These are phyloP conservation scores for Drosophila dunni DNA, from an alignment of 1,140 invertebrate genomes.

Conservation along the genomic window DNA sequence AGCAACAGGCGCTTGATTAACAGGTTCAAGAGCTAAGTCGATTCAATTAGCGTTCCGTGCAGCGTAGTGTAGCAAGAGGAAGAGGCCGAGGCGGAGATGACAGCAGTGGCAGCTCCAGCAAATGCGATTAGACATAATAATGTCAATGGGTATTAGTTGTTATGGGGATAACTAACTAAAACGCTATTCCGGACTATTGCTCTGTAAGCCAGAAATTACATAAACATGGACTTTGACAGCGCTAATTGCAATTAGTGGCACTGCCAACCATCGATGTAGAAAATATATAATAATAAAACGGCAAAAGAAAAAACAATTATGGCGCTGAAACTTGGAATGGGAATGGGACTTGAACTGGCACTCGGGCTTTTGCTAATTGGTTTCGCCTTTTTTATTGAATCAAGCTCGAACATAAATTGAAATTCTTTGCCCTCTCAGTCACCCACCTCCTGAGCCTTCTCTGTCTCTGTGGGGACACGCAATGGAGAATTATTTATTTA, in stretches of 20 bases:
- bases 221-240: conserved; percentile 67
- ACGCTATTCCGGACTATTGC: not conserved
- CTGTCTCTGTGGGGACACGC: conserved; percentile 9
- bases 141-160: conserved; percentile 58
- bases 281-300: conserved; percentile 15
- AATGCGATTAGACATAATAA: conserved; percentile 72
- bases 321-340: conserved; percentile 32
- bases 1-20: conserved; percentile 52
- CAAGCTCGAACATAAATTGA: conserved; percentile 54
- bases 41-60: conserved; percentile 57
- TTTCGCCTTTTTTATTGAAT: conserved; percentile 73
- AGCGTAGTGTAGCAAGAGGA: conserved; percentile 23
- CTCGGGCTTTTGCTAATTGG: conserved; percentile 62
- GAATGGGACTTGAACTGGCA: conserved; percentile 28
- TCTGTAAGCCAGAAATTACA: conserved; percentile 45
- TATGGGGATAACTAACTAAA: conserved; percentile 44
- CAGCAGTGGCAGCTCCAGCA: conserved; percentile 33
- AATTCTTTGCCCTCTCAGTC: conserved; percentile 36
- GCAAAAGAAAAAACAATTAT: conserved; percentile 68
- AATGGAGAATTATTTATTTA: conserved; percentile 33
- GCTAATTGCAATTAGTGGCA: conserved; percentile 74
- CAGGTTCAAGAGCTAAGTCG: conserved; percentile 20
- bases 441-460: too few species aligned
- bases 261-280: conserved; percentile 16
- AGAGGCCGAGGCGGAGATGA: not conserved